phyloP scores from a whole-genome alignment of 2,888 invertebrate species.

The Oscheius myriophilus region DNA sequence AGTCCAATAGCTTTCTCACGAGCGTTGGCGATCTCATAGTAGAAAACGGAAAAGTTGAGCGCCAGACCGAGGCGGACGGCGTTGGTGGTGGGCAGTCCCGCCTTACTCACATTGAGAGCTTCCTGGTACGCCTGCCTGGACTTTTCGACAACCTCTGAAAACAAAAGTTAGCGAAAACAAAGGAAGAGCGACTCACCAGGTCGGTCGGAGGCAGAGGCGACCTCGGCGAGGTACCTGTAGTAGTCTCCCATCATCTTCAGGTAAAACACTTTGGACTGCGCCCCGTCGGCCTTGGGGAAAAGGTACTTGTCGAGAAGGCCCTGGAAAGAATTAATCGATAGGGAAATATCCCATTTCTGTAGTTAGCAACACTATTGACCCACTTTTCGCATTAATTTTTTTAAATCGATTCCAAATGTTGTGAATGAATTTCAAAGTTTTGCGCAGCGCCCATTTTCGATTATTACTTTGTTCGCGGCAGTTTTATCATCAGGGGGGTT shows the following conservation, averaged over 20 bases:
- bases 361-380: too few species aligned
- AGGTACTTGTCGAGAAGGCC: constrained; percentile 96
- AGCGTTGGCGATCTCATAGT: constrained; percentile 99
- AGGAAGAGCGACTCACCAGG: constrained; percentile 74
- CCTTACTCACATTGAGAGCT: constrained; percentile 96
- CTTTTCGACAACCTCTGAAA: constrained; percentile 87
- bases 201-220: constrained; percentile 95
- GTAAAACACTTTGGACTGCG: constrained; percentile 99
- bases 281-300: constrained; percentile 97
- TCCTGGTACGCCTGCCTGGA: constrained; percentile 98
- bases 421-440: too few species aligned
- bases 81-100: constrained; percentile 98
- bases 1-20: constrained; percentile 98
- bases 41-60: constrained; percentile 99
- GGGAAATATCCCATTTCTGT: background rate
- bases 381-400: too few species aligned
- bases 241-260: constrained; percentile 99
- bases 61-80: constrained; percentile 98
- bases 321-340: background rate
- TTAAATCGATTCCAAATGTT: too few species aligned
- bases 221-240: constrained; percentile 99
- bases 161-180: constrained; percentile 14
- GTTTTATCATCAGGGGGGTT: too few species aligned
- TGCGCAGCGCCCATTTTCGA: too few species aligned
- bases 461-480: too few species aligned